phyloP scores from a whole-genome alignment of 2,113 vertebrate genomes.

The Alaudala cheleensis region DNA sequence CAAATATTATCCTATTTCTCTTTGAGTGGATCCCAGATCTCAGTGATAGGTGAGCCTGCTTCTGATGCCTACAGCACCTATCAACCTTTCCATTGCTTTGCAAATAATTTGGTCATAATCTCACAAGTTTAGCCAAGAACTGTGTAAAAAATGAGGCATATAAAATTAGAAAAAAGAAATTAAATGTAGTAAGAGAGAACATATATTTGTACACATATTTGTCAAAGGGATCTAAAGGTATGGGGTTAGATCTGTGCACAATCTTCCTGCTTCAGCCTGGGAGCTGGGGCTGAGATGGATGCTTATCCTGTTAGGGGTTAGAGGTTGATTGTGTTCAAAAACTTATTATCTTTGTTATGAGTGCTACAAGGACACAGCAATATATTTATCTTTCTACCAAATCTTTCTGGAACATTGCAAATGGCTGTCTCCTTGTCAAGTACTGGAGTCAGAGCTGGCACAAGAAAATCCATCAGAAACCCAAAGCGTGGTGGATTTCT shows the following conservation, averaged over 20 bases:
- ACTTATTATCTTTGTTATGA: background rate
- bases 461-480: background rate
- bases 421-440: background rate
- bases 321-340: background rate
- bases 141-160: background rate
- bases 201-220: background rate
- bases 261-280: background rate
- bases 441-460: background rate
- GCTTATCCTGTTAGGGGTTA: background rate
- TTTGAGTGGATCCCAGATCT: background rate
- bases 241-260: background rate
- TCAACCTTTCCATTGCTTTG: background rate
- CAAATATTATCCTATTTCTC: accelerated
- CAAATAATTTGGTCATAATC: background rate
- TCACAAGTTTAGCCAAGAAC: background rate
- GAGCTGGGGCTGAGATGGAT: background rate
- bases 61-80: background rate
- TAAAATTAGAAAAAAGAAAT: background rate
- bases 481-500: background rate
- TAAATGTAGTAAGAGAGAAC: accelerated
- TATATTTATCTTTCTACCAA: background rate
- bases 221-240: background rate
- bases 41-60: accelerated
- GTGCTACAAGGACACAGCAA: background rate
- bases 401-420: background rate